phyloP scores from a whole-genome alignment of 2,797 vertebrate species.

The Peromyscus melanophrys region DNA sequence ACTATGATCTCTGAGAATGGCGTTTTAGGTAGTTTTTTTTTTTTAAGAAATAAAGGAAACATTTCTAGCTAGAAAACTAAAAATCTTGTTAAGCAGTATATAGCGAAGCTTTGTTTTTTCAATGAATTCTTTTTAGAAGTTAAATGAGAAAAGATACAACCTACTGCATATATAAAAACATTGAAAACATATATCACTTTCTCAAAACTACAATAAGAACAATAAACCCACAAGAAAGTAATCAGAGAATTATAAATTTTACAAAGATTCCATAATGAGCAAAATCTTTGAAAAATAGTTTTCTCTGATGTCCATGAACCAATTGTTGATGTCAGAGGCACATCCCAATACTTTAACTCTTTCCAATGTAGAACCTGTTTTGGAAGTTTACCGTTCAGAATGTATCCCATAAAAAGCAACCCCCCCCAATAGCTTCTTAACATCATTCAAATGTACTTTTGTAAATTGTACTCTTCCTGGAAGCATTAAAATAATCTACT shows the following conservation, averaged over 20 bases:
- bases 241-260: constrained; percentile 37
- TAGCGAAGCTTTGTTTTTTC: background rate
- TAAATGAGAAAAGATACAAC: background rate
- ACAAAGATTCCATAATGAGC: constrained; percentile 6
- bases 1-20: background rate
- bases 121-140: constrained; percentile 49
- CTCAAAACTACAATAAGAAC: constrained; percentile 11
- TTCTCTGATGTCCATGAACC: constrained; percentile 26
- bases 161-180: constrained; percentile 24
- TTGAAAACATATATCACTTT: background rate
- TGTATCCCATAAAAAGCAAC: constrained; percentile 51
- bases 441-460: constrained; percentile 75
- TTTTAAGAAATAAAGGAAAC: constrained; percentile 36
- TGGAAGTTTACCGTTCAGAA: constrained; percentile 60
- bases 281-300: constrained; percentile 52
- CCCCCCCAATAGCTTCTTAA: constrained; percentile 14
- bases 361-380: background rate
- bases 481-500: constrained; percentile 81
- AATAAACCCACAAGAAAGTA: background rate
- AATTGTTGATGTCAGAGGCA: constrained; percentile 38
- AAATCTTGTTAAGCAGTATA: background rate
- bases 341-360: constrained; percentile 5
- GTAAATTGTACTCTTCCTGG: constrained; percentile 72
- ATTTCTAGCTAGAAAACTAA: constrained; percentile 46
- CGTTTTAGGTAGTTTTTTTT: constrained; percentile 27